A percentile compares a stretch with the other conserved stretches of the same genome.
Conservation (phyloP, 2,113 vertebrate species). For the Hystrix brachyura region DNA sequence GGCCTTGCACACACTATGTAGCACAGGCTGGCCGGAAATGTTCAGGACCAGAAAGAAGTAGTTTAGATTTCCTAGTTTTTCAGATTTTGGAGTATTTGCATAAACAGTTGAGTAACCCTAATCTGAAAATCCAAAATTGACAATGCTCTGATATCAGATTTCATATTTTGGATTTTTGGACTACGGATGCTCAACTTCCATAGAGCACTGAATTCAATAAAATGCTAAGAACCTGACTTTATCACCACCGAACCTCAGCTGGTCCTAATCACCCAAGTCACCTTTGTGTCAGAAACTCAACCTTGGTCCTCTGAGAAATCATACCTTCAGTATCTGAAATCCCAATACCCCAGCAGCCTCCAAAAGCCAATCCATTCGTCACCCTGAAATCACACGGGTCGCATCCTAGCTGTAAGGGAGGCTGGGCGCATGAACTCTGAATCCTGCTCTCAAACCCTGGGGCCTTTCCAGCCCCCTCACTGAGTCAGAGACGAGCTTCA, state of each 20-base stretch:
- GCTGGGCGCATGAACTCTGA: not conserved
- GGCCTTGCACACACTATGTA: no score
- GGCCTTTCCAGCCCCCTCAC: not conserved
- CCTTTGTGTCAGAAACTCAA: not conserved
- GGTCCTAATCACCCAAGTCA: not conserved
- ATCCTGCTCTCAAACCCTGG: no score
- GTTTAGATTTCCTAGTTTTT: not conserved
- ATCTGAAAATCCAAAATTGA: not conserved
- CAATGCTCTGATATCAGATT: not conserved
- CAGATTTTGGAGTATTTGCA: not conserved
- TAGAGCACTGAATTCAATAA: not conserved
- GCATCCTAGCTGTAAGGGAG: not conserved
- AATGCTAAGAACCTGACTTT: not conserved
- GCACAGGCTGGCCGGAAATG: not conserved
- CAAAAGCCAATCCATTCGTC: not conserved
- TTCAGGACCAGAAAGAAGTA: not conserved
- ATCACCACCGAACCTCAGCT: rapidly evolving
- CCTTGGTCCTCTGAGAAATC: not conserved
- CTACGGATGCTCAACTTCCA: not conserved
- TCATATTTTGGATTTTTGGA: not conserved
- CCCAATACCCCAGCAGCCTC: not conserved
- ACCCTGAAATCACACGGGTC: not conserved
- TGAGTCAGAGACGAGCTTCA: not conserved
- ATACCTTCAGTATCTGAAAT: not conserved
- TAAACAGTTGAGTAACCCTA: not conserved